These are phyloP conservation scores for Hassar affinis DNA, from an alignment of 2,113 vertebrate genomes.

Conservation along the genomic window DNA sequence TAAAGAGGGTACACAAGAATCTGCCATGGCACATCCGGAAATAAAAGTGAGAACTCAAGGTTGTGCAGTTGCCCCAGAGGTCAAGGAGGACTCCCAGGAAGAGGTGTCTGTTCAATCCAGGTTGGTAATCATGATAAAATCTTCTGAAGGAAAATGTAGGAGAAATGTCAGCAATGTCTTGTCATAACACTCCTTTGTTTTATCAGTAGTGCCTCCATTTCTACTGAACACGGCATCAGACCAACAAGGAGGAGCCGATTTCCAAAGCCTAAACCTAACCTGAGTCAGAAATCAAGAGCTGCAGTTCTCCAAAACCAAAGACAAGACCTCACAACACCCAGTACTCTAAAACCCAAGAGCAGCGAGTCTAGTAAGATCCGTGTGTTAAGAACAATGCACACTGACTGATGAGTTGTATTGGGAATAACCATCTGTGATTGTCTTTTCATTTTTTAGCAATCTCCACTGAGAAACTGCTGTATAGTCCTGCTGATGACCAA, in stretches of 20 bases:
- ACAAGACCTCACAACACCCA: not conserved
- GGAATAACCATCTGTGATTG: not conserved
- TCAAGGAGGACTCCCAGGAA: not conserved
- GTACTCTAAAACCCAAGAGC: constrained; percentile 1
- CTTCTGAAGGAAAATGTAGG: not conserved
- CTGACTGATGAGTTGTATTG: not conserved
- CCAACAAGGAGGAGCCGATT: constrained; percentile 21
- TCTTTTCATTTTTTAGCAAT: not conserved
- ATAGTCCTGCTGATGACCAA: not conserved
- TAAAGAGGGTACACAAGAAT: constrained; percentile 3
- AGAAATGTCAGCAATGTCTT: not conserved
- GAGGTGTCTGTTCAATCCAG: constrained; percentile 17
- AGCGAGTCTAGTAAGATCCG: constrained; percentile 2
- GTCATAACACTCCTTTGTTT: not conserved
- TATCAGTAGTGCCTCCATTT: not conserved
- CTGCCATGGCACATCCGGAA: not conserved
- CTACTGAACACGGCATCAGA: not conserved
- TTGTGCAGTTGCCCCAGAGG: not conserved
- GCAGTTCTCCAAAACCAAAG: constrained; percentile 8
- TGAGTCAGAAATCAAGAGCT: constrained; percentile 19
- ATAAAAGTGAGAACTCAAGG: not conserved
- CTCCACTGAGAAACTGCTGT: not conserved
- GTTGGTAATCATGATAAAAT: constrained; percentile 11
- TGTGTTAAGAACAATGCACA: not conserved
- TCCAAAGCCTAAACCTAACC: constrained; percentile 19